Conservation (phyloP, 2,113 vertebrate genomes). For the Hydrochoerus hydrochaeris region DNA sequence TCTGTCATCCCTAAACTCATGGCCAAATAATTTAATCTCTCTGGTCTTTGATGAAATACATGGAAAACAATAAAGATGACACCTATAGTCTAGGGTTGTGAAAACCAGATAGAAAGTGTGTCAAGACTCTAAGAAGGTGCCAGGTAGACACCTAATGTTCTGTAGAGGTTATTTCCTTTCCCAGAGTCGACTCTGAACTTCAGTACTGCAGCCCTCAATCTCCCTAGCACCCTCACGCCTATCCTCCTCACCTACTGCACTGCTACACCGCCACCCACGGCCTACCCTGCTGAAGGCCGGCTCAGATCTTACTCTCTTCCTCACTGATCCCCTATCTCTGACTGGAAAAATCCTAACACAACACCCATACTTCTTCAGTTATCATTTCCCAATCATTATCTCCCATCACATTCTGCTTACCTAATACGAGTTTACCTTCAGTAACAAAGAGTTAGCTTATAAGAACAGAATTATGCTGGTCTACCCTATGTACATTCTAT, state of each 20-base stretch:
- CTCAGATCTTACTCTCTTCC: neutral
- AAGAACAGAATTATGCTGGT: neutral
- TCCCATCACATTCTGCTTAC: constrained; percentile 17
- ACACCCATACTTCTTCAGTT: neutral
- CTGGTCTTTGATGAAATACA: neutral
- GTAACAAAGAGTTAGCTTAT: neutral
- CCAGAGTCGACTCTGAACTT: neutral
- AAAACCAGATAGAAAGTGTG: neutral
- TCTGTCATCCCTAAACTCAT: neutral
- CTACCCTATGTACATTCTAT: neutral
- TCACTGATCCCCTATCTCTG: neutral
- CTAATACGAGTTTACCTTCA: neutral
- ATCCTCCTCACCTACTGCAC: neutral
- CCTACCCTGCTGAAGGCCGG: neutral
- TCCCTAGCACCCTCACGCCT: neutral
- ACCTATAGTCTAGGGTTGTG: neutral
- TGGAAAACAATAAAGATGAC: neutral
- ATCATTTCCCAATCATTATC: neutral
- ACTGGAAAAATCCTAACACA: neutral
- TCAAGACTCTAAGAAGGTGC: neutral
- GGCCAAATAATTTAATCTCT: constrained; percentile 27
- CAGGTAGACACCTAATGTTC: neutral
- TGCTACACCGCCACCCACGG: neutral
- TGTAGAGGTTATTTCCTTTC: neutral
- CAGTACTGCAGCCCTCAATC: neutral